phyloP scores from a whole-genome alignment of 2,888 invertebrate genomes.

The Tiliacea aurago region DNA sequence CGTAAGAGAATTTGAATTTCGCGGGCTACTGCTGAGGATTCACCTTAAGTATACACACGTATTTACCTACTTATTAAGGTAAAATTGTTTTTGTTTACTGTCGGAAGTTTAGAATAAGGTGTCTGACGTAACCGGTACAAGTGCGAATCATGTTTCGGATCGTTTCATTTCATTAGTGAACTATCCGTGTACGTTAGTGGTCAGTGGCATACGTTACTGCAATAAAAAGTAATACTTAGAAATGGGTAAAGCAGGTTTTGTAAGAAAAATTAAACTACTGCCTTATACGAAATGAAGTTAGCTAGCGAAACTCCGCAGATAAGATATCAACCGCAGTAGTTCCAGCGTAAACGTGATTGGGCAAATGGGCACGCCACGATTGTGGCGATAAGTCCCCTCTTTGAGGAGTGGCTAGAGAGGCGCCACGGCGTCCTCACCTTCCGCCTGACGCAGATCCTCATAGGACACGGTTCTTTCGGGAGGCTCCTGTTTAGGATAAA shows the following conservation, averaged over 20 bases:
- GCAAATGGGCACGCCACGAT: too few species aligned
- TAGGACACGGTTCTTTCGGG: too few species aligned
- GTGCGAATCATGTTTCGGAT: slow-evolving; percentile 16
- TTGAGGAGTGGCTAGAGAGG: too few species aligned
- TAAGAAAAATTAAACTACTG: not conserved
- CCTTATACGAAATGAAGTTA: not conserved
- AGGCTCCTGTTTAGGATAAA: too few species aligned
- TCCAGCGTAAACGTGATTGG: too few species aligned
- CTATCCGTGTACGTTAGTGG: slow-evolving; percentile 16
- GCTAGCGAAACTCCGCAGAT: too few species aligned
- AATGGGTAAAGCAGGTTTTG: not conserved
- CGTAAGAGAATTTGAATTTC: too few species aligned
- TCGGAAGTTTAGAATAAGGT: slow-evolving; percentile 16
- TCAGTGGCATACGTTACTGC: slow-evolving; percentile 6
- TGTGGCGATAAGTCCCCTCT: too few species aligned
- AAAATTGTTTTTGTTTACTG: slow-evolving; percentile 8
- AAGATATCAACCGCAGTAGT: too few species aligned
- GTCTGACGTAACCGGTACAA: slow-evolving; percentile 34
- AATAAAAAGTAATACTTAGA: not conserved
- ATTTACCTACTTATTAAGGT: not conserved
- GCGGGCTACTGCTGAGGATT: too few species aligned
- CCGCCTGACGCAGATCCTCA: too few species aligned
- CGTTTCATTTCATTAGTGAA: slow-evolving; percentile 20
- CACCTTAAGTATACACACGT: slow-evolving; percentile 8
- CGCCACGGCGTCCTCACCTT: too few species aligned